phyloP scores from a whole-genome alignment of 2,113 vertebrate species.

The Ceyx margarethae region DNA sequence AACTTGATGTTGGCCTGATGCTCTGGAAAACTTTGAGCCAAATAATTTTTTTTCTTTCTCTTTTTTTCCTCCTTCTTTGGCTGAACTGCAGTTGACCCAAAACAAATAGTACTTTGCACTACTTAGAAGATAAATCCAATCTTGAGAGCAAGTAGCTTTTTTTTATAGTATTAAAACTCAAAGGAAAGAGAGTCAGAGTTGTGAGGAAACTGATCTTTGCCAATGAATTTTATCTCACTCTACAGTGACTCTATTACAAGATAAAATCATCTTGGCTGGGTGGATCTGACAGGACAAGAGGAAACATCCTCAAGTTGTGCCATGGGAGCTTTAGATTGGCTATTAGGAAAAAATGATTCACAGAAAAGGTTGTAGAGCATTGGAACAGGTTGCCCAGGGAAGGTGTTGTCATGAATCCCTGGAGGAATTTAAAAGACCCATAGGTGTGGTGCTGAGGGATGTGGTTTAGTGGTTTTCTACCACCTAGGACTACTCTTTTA shows the following conservation, averaged over 20 bases:
- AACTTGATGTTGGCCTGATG: neutral
- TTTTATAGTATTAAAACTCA: neutral
- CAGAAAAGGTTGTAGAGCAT: too few species aligned
- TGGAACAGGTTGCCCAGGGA: too few species aligned
- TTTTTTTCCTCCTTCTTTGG: rapidly evolving
- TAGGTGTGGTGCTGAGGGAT: too few species aligned
- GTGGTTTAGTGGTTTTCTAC: neutral
- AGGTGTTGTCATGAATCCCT: too few species aligned
- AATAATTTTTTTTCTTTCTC: neutral
- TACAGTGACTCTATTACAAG: neutral
- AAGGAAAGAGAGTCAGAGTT: neutral
- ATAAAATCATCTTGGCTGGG: neutral
- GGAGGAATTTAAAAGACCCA: too few species aligned
- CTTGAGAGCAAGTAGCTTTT: neutral
- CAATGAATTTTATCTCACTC: neutral
- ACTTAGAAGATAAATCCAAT: neutral
- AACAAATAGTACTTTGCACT: neutral
- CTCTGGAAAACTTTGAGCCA: neutral
- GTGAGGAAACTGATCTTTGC: neutral
- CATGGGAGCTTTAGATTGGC: too few species aligned
- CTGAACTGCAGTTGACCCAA: neutral
- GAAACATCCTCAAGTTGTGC: too few species aligned
- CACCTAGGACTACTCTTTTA: neutral
- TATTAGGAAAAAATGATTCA: too few species aligned
- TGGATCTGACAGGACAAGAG: neutral